Evolutionary conservation across 1,140 invertebrate species (phyloP).

Genomic region (Drosophila pectinifera): DNA sequence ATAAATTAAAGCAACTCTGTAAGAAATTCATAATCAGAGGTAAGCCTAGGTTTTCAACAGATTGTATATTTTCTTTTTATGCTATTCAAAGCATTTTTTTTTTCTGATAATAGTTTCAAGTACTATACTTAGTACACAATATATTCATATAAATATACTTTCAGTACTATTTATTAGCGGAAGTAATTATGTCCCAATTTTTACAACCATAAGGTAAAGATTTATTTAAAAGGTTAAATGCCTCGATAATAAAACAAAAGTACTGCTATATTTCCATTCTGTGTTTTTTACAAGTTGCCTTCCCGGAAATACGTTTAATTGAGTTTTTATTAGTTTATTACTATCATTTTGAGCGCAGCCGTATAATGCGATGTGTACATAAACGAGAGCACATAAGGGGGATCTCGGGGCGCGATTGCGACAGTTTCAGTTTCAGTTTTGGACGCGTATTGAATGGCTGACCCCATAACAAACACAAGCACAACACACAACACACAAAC

Average conservation of each 20-base stretch:
- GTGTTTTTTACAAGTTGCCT: neutral
- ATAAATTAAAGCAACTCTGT: no score
- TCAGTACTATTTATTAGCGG: neutral
- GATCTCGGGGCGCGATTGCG: constrained; percentile 58
- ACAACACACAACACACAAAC: constrained; percentile 14
- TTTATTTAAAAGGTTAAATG: neutral
- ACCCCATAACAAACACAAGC: constrained; percentile 59
- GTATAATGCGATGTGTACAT: constrained; percentile 9
- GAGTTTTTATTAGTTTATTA: constrained; percentile 39
- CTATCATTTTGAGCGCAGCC: constrained; percentile 28
- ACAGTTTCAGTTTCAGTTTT: constrained; percentile 34
- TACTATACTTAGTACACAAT: no score
- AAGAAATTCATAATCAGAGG: no score
- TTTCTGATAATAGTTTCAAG: neutral
- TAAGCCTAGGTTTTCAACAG: no score
- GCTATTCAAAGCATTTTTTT: neutral
- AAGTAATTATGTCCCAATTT: neutral
- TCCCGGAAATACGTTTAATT: constrained; percentile 38
- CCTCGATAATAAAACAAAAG: constrained; percentile 2
- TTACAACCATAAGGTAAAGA: neutral
- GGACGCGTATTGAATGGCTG: constrained; percentile 62
- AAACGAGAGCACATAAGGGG: constrained; percentile 15
- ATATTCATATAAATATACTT: neutral
- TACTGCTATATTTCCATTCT: constrained; percentile 5
- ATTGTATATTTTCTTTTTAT: neutral